Evolutionary conservation across 2,888 invertebrate species (phyloP), one percentile per base, ranked within the genome.

Genomic region (Drosophila putrida): DNA sequence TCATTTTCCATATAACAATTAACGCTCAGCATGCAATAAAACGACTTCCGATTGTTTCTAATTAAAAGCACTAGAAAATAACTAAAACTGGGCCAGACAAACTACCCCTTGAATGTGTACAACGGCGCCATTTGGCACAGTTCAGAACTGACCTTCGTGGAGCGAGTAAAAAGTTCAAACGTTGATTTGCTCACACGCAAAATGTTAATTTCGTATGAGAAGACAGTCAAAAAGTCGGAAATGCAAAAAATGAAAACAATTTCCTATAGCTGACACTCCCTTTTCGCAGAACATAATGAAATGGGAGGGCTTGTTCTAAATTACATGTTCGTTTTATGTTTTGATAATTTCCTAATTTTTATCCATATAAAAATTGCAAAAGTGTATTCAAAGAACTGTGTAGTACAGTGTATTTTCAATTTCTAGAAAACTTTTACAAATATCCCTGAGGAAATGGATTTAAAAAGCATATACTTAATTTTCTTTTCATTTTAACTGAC

Each of bases 11-110:
- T 51, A 11, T 10, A 27, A 25, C 46, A 60, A 65, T 54, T 51
- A 57, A 10, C 20, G 60, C 63, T 59, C 69, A 74, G 78, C 78
- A 74, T 64, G 75, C 70, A 55, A 82, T 75, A 67, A 70, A 82
- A 55, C 43, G 58, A 80, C 68, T 82, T 79, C 68, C 82, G 80
- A 61, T 82, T 72, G 70, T 72, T 80, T 76, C 70, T 80, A 82
- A 82, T 82, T 82, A 80, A 75, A 67, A 54, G 47, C 46, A 35
- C 60, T 33, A 38, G 44, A 58, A 53, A 58, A 63, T 41, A 60
- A 38, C 71, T 55, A 50, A 63, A 68, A 69, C 39, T 49, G 43
- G 53, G 53, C 8, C 50, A 60, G n/a, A 50, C 38, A 44, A 20
- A 58, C 10, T 43, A 35, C 27, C 46, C 38, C 57, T 57, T 31